Percentiles rank a stretch among this genome's conserved stretches.
Conservation (phyloP, 2,113 vertebrate genomes). For the Hylia prasina region DNA sequence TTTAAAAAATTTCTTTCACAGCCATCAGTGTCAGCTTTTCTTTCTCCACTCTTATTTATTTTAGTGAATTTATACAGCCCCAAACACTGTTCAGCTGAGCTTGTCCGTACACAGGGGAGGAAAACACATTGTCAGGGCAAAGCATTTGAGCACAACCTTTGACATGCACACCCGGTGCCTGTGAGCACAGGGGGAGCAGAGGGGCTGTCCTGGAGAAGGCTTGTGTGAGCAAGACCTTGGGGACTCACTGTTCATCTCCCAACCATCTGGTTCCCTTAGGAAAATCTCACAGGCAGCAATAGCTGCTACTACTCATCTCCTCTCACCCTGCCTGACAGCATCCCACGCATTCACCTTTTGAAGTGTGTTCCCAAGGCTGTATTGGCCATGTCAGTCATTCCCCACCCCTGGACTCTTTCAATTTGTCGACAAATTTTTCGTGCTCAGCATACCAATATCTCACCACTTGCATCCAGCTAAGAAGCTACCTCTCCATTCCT, state of each 20-base stretch:
- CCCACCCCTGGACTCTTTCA: neutral
- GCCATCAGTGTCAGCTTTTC: neutral
- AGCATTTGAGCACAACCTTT: neutral
- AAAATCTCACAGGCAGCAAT: neutral
- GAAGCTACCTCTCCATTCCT: neutral
- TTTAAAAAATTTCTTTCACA: neutral
- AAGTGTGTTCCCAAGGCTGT: neutral
- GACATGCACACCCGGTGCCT: fast-evolving
- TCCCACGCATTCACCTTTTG: neutral
- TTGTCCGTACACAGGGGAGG: neutral
- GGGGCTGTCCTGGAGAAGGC: neutral
- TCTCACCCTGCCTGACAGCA: neutral
- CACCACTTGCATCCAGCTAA: neutral
- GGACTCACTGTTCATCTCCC: neutral
- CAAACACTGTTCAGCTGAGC: neutral
- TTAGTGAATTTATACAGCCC: neutral
- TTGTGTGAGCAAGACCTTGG: neutral
- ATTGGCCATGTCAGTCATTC: neutral
- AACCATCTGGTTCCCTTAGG: neutral
- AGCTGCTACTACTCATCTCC: neutral
- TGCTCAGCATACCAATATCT: neutral
- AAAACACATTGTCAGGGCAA: neutral
- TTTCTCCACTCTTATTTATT: neutral
- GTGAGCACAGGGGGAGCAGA: neutral
- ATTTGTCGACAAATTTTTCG: neutral